phyloP scores from a whole-genome alignment of 2,888 invertebrate species.

The Metalampra italica region DNA sequence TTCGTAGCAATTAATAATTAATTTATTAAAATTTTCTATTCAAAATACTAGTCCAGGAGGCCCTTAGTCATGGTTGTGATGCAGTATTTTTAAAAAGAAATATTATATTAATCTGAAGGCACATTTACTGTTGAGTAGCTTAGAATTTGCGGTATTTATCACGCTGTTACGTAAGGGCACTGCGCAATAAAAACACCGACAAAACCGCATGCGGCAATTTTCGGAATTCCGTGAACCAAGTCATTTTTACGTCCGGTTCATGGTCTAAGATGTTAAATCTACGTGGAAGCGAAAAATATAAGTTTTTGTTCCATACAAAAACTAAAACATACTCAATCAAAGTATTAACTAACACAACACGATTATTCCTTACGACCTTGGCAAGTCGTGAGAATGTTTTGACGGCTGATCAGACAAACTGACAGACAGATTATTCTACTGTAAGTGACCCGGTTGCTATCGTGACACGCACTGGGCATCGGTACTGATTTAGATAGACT shows the following conservation, averaged over 20 bases:
- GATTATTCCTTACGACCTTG: slow-evolving; percentile 35
- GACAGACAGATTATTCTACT: slow-evolving; percentile 27
- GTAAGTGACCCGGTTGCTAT: slow-evolving; percentile 9
- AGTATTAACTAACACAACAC: slow-evolving; percentile 31
- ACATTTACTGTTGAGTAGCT: background rate
- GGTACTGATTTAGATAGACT: background rate
- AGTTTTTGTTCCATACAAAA: background rate
- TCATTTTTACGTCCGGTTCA: no score
- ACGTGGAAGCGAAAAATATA: background rate
- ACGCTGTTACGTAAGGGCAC: background rate
- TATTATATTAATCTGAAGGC: no score
- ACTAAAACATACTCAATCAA: background rate
- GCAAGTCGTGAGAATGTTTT: slow-evolving; percentile 34
- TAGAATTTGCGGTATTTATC: background rate
- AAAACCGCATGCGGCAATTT: background rate
- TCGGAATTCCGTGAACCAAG: background rate
- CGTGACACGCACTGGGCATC: background rate
- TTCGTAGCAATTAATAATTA: no score
- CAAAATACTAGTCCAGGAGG: no score
- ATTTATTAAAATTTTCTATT: no score
- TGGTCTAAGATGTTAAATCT: no score
- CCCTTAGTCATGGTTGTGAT: no score
- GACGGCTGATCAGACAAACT: slow-evolving; percentile 35
- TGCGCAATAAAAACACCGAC: no score
- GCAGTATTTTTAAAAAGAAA: no score